Evolutionary conservation across 2,888 invertebrate species (phyloP).

Genomic region (Patella depressa): DNA sequence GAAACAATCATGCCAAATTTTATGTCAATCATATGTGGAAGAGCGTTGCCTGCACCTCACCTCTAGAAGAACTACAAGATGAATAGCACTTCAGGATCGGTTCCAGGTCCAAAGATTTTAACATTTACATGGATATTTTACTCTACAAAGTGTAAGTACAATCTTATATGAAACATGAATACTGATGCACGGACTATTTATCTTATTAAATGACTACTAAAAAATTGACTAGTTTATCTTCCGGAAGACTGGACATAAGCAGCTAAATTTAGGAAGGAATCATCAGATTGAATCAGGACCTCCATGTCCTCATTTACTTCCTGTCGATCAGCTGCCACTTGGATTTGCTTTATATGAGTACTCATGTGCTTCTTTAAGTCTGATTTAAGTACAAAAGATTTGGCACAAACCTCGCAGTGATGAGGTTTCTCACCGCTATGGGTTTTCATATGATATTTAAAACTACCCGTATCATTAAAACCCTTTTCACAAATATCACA

Average conservation of each 20-base stretch:
- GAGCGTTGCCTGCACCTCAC: no score
- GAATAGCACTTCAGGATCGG: no score
- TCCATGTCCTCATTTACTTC: neutral
- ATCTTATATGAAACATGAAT: no score
- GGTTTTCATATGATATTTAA: constrained; percentile 8
- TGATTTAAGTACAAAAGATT: constrained; percentile 8
- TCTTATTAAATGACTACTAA: no score
- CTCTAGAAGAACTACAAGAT: no score
- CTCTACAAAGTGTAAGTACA: no score
- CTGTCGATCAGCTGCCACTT: neutral
- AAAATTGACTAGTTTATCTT: no score
- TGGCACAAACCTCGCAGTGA: constrained; percentile 13
- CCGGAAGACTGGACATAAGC: constrained; percentile 5
- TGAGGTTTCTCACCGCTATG: constrained; percentile 6
- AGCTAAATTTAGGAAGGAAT: constrained; percentile 1
- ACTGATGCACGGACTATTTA: no score
- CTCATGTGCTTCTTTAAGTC: constrained; percentile 15
- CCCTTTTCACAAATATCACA: neutral
- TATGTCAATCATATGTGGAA: no score
- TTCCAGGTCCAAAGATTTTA: no score
- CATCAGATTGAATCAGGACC: neutral
- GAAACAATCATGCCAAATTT: no score
- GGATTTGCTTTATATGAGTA: constrained; percentile 4
- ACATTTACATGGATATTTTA: no score
- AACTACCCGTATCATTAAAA: constrained; percentile 10